Percentiles rank a stretch among this genome's conserved stretches.
These are phyloP conservation scores for Conops quadrifasciatus DNA, from an alignment of 2,888 invertebrate genomes.

Conservation along the genomic window DNA sequence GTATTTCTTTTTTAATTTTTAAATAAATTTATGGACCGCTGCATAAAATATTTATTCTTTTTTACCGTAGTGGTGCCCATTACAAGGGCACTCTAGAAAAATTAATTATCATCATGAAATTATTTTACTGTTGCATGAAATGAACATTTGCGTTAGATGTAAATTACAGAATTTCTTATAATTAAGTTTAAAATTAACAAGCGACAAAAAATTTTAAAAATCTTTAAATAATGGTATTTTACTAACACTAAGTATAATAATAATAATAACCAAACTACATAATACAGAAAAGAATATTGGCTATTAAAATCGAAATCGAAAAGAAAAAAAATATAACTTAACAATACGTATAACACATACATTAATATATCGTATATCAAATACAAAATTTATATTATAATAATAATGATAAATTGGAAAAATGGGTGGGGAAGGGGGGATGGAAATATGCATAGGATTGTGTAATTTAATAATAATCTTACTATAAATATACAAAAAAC, in stretches of 20 bases:
- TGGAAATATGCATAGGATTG: constrained; percentile 8
- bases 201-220: constrained; percentile 24
- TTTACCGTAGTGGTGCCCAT: too few relatives aligned
- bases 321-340: neutral
- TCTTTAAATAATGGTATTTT: constrained; percentile 18
- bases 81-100: too few relatives aligned
- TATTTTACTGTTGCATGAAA: too few relatives aligned
- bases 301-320: neutral
- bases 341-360: neutral
- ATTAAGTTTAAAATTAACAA: constrained; percentile 18
- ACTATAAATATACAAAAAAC: constrained; percentile 55
- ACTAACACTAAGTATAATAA: constrained; percentile 3
- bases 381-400: neutral
- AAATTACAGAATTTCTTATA: too few relatives aligned
- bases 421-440: too few relatives aligned
- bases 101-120: too few relatives aligned
- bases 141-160: too few relatives aligned
- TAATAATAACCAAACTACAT: neutral
- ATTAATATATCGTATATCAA: neutral
- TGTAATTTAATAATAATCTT: constrained; percentile 34
- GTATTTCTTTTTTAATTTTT: too few relatives aligned
- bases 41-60: too few relatives aligned
- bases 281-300: neutral
- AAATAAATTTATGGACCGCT: too few relatives aligned
- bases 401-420: neutral